These are phyloP conservation scores for Drosophila fulvimacula DNA, from an alignment of 2,888 invertebrate species.

Conservation along the genomic window DNA sequence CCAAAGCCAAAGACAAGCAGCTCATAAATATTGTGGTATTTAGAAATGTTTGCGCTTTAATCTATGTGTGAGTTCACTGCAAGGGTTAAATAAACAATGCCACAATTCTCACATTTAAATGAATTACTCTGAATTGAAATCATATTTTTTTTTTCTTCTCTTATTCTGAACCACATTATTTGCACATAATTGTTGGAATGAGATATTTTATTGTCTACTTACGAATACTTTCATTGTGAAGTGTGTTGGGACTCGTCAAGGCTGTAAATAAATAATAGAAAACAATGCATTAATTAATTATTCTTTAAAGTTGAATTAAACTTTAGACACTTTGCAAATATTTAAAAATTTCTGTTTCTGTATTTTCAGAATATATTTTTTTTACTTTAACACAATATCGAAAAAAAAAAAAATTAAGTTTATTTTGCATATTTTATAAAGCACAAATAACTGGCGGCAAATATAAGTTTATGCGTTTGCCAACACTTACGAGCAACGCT, in stretches of 20 bases:
- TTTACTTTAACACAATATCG: conserved; percentile 9
- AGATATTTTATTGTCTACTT: conserved; percentile 84
- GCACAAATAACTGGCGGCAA: conserved; percentile 34
- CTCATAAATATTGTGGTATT: conserved; percentile 9
- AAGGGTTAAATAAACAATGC: conserved; percentile 33
- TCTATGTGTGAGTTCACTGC: conserved; percentile 47
- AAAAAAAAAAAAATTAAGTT: conserved; percentile 1
- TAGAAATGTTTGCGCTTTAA: conserved; percentile 27
- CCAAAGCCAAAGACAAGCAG: conserved; percentile 20
- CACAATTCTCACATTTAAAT: conserved; percentile 48
- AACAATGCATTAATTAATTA: conserved; percentile 32
- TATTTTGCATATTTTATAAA: conserved; percentile 2
- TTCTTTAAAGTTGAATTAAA: neutral
- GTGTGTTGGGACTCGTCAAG: conserved; percentile 64
- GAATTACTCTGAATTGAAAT: conserved; percentile 20
- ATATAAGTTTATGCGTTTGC: conserved; percentile 85
- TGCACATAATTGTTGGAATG: conserved; percentile 43
- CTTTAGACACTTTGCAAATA: conserved; percentile 11
- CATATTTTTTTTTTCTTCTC: conserved; percentile 3
- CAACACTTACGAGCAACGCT: conserved; percentile 73
- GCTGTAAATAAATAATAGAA: conserved; percentile 62
- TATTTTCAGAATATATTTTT: neutral
- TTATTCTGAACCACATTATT: conserved; percentile 27
- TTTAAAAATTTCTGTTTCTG: conserved; percentile 2
- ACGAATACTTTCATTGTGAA: conserved; percentile 86